These are phyloP conservation scores for Meleagris gallopavo DNA, from an alignment of 2,113 vertebrate species.

Conservation along the genomic window DNA sequence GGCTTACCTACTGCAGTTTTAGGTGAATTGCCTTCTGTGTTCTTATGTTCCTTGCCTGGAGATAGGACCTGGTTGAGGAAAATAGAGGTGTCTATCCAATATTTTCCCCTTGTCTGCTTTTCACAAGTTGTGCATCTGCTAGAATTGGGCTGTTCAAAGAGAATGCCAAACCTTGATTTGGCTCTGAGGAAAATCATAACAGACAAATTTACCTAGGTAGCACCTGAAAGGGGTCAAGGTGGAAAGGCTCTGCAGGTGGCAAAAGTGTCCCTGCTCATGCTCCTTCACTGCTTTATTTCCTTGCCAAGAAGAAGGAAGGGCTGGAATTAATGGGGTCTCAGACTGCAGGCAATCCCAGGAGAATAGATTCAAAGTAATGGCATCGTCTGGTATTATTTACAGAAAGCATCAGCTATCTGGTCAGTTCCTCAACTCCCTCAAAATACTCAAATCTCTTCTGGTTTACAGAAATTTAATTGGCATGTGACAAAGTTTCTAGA, in stretches of 20 bases:
- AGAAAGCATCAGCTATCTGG: background rate
- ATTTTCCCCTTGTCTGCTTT: background rate
- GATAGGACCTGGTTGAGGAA: background rate
- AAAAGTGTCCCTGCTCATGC: background rate
- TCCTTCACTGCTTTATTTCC: background rate
- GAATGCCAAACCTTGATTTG: background rate
- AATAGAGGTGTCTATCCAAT: background rate
- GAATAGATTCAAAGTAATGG: rapidly evolving
- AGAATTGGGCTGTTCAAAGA: background rate
- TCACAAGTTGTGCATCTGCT: background rate
- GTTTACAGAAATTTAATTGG: background rate
- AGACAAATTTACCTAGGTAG: background rate
- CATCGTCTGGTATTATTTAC: background rate
- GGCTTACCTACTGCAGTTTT: background rate
- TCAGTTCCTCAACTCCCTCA: background rate
- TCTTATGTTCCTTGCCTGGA: background rate
- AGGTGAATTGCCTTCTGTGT: background rate
- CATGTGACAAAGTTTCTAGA: background rate
- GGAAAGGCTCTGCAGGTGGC: background rate
- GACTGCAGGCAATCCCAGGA: background rate
- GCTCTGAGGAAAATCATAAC: background rate
- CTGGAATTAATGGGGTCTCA: background rate
- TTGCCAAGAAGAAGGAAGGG: background rate
- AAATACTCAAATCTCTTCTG: background rate
- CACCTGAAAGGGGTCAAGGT: background rate